A percentile compares a stretch with the other conserved stretches of the same genome.
phyloP scores from a whole-genome alignment of 2,888 invertebrate species.

The Marasmarcha lunaedactyla region DNA sequence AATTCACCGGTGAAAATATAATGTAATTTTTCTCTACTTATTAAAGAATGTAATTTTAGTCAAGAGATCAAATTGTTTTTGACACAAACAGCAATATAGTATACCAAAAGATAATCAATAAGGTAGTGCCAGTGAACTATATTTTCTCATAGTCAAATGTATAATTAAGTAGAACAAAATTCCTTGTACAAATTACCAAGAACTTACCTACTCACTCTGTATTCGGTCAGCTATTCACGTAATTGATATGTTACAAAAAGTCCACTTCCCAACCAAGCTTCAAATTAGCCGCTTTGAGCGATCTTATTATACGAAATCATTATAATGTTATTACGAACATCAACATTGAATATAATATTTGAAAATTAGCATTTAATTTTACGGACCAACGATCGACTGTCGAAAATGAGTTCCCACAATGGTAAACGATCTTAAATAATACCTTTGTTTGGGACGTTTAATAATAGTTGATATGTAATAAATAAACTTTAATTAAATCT shows the following conservation, averaged over 20 bases:
- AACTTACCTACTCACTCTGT: neutral
- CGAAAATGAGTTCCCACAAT: slow-evolving; percentile 42
- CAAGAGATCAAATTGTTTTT: no score
- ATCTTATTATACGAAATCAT: slow-evolving; percentile 47
- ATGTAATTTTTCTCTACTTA: no score
- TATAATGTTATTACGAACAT: slow-evolving; percentile 60
- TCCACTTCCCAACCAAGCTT: slow-evolving; percentile 23
- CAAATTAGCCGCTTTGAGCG: slow-evolving; percentile 55
- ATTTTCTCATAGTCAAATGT: no score
- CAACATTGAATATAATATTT: slow-evolving; percentile 54
- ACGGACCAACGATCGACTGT: slow-evolving; percentile 46
- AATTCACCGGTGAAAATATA: no score
- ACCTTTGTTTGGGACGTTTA: slow-evolving; percentile 24
- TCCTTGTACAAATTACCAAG: no score
- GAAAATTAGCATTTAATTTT: slow-evolving; percentile 68
- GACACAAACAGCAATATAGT: no score
- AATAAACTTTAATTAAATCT: slow-evolving; percentile 6
- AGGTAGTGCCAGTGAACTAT: no score
- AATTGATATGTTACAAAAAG: slow-evolving; percentile 19
- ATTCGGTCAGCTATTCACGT: neutral
- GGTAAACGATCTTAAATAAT: slow-evolving; percentile 28
- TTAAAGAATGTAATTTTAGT: no score
- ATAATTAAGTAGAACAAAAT: no score
- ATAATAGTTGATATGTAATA: slow-evolving; percentile 3
- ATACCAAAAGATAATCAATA: no score